Conservation (phyloP, 1,140 invertebrate genomes). For the Zaprionus africanus region DNA sequence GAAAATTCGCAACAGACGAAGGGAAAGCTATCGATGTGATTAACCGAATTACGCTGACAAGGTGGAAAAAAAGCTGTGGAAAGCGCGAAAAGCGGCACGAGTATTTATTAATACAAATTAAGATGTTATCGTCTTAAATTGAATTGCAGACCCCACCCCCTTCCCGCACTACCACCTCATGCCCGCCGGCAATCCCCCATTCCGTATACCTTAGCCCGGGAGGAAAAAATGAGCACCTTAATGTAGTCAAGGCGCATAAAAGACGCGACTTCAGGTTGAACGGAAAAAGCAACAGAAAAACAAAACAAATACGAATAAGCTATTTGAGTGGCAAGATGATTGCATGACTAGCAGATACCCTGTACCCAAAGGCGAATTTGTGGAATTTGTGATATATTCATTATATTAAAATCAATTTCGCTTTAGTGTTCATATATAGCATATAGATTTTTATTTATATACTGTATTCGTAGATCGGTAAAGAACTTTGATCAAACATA, state of each 20-base stretch:
- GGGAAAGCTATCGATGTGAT: constrained; percentile 31
- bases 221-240: constrained; percentile 67
- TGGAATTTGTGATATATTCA: too few relatives aligned
- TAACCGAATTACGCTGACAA: constrained; percentile 47
- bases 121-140: constrained; percentile 79
- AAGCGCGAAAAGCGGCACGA: constrained; percentile 34
- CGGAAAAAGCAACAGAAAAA: constrained; percentile 32
- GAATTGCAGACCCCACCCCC: constrained; percentile 47
- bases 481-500: too few relatives aligned
- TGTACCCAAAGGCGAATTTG: background rate
- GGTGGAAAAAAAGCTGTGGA: constrained; percentile 35
- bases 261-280: constrained; percentile 13
- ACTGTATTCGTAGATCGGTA: too few relatives aligned
- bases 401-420: too few relatives aligned
- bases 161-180: background rate
- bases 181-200: background rate
- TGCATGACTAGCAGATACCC: constrained; percentile 7
- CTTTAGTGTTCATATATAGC: too few relatives aligned
- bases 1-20: background rate
- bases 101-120: constrained; percentile 80
- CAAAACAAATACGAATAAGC: constrained; percentile 17
- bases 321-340: background rate
- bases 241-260: constrained; percentile 60
- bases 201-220: background rate
- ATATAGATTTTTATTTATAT: too few relatives aligned